phyloP scores from a whole-genome alignment of 1,140 invertebrate species.

The Pogonus chalceus region DNA sequence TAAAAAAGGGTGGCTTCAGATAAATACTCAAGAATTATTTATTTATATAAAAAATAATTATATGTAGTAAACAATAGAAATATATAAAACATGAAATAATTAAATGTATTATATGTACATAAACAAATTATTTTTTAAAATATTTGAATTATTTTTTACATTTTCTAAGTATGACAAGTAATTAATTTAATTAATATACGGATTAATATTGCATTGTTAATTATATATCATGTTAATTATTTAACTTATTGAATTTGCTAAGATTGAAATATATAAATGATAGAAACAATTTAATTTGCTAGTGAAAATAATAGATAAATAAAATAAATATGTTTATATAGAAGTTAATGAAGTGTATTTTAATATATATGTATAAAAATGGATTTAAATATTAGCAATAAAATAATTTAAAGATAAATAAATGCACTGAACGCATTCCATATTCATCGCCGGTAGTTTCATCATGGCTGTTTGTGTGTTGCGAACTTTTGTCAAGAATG shows the following conservation, averaged over 20 bases:
- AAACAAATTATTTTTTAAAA: background rate
- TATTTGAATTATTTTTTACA: background rate
- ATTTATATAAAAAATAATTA: background rate
- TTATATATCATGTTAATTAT: no score
- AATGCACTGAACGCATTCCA: background rate
- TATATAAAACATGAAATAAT: background rate
- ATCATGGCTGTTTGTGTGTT: background rate
- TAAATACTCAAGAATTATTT: no score
- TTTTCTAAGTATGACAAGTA: no score
- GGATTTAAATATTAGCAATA: no score
- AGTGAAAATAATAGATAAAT: background rate
- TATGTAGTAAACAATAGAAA: background rate
- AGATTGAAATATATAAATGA: no score
- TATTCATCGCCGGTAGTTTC: background rate
- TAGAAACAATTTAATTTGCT: no score
- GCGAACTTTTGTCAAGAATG: background rate
- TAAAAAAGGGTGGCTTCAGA: background rate
- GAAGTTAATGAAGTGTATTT: no score
- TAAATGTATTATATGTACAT: background rate
- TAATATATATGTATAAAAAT: no score
- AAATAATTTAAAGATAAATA: background rate
- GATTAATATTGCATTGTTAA: no score
- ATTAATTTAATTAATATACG: no score
- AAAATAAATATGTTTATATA: background rate
- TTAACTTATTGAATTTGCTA: no score